Evolutionary conservation across 2,888 invertebrate genomes (phyloP), one percentile per base, ranked within the genome.

Genomic region (Epistrophe grossulariae): DNA sequence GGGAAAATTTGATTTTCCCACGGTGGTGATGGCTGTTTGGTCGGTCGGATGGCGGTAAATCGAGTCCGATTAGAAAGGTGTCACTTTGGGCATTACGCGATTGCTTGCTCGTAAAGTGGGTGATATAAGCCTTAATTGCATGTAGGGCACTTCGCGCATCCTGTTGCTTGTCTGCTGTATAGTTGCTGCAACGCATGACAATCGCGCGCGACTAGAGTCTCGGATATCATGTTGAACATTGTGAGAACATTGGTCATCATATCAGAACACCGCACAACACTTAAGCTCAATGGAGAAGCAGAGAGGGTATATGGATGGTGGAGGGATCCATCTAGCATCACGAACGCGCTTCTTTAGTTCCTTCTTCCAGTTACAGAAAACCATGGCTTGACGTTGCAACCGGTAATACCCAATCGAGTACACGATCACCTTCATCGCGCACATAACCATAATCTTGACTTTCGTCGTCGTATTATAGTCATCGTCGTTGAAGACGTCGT

Each of bases 401-500:
- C 79, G 87, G 87, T 83, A 87, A 83, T 83, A 79, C 83, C 76
- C 83, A 87, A 87, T 87, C 83, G 83, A 83, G 87, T 87, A 87
- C 87, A 87, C 87, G 87, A 87, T 87, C 87, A 87, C 87, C 87
- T 87, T 87, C 87, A 87, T 79, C 79, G 87, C 83, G 87, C 83
- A 87, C 68, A 74, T 87, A 87, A 83, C 87, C 87, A 87, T 87
- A 87, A 83, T 87, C 87, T 87, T 87, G 83, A 83, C 87, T 83
- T 83, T 83, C 87, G 85, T 85, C 79, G 71, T 82, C 40, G 78
- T 76, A 19, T 48, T 3, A 1, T 24, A 4, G 72, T 57, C n/a
- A n/a, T n/a, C 15, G 17, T 71, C 43, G 71, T 59, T 9, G 55
- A 64, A 11, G 11, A 48, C 24, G 43, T 74, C n/a, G 19, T 17